Percentiles rank a stretch among this genome's conserved stretches.
Evolutionary conservation across 1,140 invertebrate species (phyloP).

Genomic region (Atta cephalotes): DNA sequence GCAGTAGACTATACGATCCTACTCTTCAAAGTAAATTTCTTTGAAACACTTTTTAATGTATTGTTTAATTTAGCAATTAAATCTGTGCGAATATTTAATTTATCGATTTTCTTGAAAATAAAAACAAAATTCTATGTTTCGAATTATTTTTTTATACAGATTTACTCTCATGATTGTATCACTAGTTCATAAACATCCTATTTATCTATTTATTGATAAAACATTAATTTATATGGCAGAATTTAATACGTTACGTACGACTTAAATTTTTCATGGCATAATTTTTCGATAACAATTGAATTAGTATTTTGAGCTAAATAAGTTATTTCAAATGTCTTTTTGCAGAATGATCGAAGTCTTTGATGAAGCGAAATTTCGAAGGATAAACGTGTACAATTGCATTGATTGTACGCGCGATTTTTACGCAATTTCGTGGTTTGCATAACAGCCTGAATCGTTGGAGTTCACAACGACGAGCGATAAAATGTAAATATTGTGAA

Average conservation of each 20-base stretch:
- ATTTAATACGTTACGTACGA: not conserved
- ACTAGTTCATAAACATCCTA: too few relatives aligned
- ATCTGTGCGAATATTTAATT: too few relatives aligned
- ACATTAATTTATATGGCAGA: not conserved
- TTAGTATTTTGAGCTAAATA: conserved; percentile 9
- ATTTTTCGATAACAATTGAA: not conserved
- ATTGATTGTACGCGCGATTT: conserved; percentile 62
- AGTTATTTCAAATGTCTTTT: conserved; percentile 15
- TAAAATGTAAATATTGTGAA: conserved; percentile 80
- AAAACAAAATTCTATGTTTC: too few relatives aligned
- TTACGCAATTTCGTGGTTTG: conserved; percentile 53
- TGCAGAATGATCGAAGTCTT: not conserved
- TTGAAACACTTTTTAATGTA: too few relatives aligned
- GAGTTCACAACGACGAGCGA: conserved; percentile 73
- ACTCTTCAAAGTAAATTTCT: too few relatives aligned
- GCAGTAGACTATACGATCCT: too few relatives aligned
- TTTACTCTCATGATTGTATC: too few relatives aligned
- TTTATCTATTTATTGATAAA: not conserved
- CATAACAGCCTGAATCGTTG: conserved; percentile 65
- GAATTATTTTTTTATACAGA: too few relatives aligned
- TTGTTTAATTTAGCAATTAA: too few relatives aligned
- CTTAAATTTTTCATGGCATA: not conserved
- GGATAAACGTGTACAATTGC: conserved; percentile 55
- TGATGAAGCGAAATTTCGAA: conserved; percentile 56
- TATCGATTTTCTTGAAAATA: too few relatives aligned